Base-by-base conservation (phyloP, 2,113 vertebrate genomes). In the Brachyhypopomus occidentalis region DNA sequence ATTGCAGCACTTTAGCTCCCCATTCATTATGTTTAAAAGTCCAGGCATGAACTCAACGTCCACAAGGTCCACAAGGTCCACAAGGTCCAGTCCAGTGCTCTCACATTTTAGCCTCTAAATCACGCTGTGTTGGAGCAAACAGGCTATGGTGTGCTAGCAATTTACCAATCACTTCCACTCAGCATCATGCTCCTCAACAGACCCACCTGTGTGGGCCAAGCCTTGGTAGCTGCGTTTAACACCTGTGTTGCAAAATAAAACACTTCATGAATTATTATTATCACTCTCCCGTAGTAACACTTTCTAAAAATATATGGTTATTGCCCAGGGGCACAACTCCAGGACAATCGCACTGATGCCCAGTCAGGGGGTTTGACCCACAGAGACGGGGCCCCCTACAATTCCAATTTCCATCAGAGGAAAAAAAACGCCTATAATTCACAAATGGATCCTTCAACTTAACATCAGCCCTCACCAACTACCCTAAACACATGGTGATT, bases 61-160 rank as follows among this genome's bases (percentile, higher is more conserved):
- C n/a, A n/a, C n/a, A n/a, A n/a, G n/a, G n/a, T n/a, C n/a, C n/a
- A n/a, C n/a, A n/a, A 17, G 60, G 73, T 38, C 22, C 66, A 60
- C 66, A 41, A 52, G 11, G 45, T 30, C 30, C 30, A 60, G 16
- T 25, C 55, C 25, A 79, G 59, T 72, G 71, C 58, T 9, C 67
- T 79, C 36, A 6, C 71, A 41, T 78, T 69, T 56, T 38, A 41
- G 20, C 0, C 0, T 59, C n/a, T 41, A 41, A 19, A 55, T 38
- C 77, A 79, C 23, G 19, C 27, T 59, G 52, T 78, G 27, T 30
- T 22, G 38, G 23, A 38, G 77, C 30, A 41, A 70, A 78, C 77
- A 58, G 64, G 63, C 63, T 58, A 66, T 36, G 52, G 69, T 59
- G 69, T 20, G 66, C 66, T 59, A 12, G 52, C 69, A 67, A 78